A percentile compares a stretch with the other conserved stretches of the same genome.
Conservation (phyloP, 2,113 vertebrate species). For the Epinephelus lanceolatus region DNA sequence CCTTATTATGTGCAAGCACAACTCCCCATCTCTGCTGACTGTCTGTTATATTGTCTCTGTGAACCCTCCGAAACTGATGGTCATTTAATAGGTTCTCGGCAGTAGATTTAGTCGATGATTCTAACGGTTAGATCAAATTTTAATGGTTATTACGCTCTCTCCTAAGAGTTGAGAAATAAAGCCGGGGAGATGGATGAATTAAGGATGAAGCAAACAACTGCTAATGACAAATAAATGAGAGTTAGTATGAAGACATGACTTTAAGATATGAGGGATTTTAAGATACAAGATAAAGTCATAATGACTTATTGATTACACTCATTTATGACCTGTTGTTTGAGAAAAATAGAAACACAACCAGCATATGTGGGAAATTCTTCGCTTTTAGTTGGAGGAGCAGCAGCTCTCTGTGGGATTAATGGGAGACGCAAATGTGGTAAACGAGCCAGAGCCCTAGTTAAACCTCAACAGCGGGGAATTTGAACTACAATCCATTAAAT, state of each 20-base stretch:
- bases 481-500: too few species aligned
- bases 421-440: too few species aligned
- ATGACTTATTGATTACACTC: neutral
- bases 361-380: neutral
- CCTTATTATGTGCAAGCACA: conserved; percentile 19
- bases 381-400: too few species aligned
- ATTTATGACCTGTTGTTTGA: neutral
- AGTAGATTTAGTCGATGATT: conserved; percentile 15
- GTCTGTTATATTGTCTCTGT: neutral
- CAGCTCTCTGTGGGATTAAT: too few species aligned
- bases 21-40: conserved; percentile 1
- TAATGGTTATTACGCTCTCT: neutral
- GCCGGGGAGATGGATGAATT: neutral
- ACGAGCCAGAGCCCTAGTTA: too few species aligned
- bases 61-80: conserved; percentile 23
- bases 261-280: neutral
- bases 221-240: conserved; percentile 7
- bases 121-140: neutral
- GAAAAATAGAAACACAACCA: neutral
- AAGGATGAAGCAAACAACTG: neutral
- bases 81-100: neutral
- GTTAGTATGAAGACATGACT: neutral
- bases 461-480: too few species aligned
- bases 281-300: neutral
- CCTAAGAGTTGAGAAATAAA: conserved; percentile 1